Evolutionary conservation across 37 sponge, comb jelly and placozoan species (phyloP).

Genomic region (Diacarnus erythraeanus): DNA sequence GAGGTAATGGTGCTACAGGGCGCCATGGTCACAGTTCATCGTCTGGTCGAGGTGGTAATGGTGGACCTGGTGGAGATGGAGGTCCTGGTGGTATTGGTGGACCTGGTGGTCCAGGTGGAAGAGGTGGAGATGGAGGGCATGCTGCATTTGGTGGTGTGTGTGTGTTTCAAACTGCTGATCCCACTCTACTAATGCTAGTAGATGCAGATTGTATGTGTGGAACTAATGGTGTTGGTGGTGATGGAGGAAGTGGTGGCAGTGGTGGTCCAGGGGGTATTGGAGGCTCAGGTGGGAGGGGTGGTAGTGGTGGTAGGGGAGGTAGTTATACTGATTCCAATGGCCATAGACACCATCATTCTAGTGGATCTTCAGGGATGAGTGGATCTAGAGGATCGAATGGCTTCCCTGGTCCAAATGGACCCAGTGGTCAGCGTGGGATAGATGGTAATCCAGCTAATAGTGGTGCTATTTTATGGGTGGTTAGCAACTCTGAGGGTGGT

Average conservation of each 20-base stretch:
- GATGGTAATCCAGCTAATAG: too few relatives aligned
- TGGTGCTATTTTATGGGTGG: too few relatives aligned
- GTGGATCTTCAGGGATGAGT: slow-evolving; percentile 17
- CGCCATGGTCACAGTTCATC: slow-evolving; percentile 35
- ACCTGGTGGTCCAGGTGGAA: slow-evolving; percentile 58
- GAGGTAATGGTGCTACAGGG: slow-evolving; percentile 64
- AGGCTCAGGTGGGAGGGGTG: slow-evolving; percentile 61
- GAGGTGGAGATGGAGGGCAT: slow-evolving; percentile 71
- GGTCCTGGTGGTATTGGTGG: slow-evolving; percentile 79
- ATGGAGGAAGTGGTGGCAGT: slow-evolving; percentile 54
- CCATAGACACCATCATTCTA: slow-evolving; percentile 12
- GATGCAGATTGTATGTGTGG: slow-evolving; percentile 69
- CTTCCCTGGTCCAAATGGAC: slow-evolving; percentile 31
- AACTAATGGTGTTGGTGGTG: slow-evolving; percentile 36
- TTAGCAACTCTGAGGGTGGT: neutral
- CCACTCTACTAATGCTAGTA: slow-evolving; percentile 55
- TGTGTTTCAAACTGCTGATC: slow-evolving; percentile 49
- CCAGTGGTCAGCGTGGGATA: too few relatives aligned
- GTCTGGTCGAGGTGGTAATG: slow-evolving; percentile 58
- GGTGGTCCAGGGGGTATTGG: slow-evolving; percentile 63
- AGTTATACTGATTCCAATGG: slow-evolving; percentile 37
- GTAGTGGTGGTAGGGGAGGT: slow-evolving; percentile 36
- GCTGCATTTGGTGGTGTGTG: slow-evolving; percentile 63
- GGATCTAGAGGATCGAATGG: slow-evolving; percentile 50
- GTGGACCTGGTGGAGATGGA: slow-evolving; percentile 77